Evolutionary conservation across 2,888 invertebrate genomes (phyloP), one percentile per base, ranked within the genome.

Genomic region (Cryptocephalus primarius): DNA sequence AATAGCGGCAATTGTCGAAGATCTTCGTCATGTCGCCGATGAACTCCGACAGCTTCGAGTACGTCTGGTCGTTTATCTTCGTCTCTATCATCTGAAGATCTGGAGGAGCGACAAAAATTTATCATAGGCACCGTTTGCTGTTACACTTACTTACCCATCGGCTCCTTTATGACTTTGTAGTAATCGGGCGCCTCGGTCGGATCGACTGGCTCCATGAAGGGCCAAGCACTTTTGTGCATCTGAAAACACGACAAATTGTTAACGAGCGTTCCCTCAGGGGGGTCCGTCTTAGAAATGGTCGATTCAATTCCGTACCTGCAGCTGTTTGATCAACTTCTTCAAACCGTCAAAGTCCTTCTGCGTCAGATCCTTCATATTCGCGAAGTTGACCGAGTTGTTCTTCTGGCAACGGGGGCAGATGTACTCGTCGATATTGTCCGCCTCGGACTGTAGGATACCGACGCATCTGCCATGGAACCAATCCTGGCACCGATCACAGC

Each of bases 391-490:
- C 11, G 86, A 83, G 56, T 88, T 88, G 67, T 91, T 88, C 57
- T 88, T 80, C 67, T 92, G 89, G 72, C 97, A 97, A 67, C 88
- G 88, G 0, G 97, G 97, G 74, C 97, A 97, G 56, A 92, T 83
- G 65, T 97, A 99, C 61, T 93, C 92, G 62, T 94, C 95, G 57
- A 96, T 91, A 59, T 87, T 87, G 65, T 94, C 91, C 14, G 93
- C 95, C 67, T 93, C 93, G 3, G 89, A 88, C 64, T 91, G 92
- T 43, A 92, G 72, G 62, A 94, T 90, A 36, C 96, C 96, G 40
- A 97, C 96, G 71, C 97, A 97, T 48, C 90, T 80, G 8, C 96
- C 96, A 70, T 97, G 97, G 75, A 95, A 97, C 99, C 99, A 99
- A 71, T 94, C 96, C 70, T 96, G 93, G 71, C 99, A 99, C 53